These are phyloP conservation scores for Sandelia bainsii DNA, from an alignment of 2,797 vertebrate genomes.

Conservation along the genomic window DNA sequence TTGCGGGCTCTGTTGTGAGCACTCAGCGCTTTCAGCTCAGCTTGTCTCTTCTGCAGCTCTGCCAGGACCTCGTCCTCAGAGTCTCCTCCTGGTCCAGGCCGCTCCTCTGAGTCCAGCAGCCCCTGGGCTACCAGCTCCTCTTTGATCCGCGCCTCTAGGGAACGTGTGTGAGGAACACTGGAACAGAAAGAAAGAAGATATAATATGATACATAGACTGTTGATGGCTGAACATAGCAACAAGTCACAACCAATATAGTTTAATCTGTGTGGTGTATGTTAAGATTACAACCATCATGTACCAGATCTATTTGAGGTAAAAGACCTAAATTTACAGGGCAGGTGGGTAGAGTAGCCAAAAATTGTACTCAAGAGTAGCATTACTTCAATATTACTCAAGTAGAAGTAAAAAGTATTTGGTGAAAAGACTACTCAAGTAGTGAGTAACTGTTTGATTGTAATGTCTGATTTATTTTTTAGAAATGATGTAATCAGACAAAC, in stretches of 20 bases:
- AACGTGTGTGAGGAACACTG: conserved; percentile 97
- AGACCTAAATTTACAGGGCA: not conserved
- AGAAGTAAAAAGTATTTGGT: too few relatives aligned
- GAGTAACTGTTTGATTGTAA: too few relatives aligned
- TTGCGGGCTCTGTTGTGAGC: conserved; percentile 95
- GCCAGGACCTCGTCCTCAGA: conserved; percentile 95
- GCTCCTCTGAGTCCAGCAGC: conserved; percentile 94
- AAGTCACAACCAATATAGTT: not conserved
- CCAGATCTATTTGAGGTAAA: not conserved
- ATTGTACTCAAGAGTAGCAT: too few relatives aligned
- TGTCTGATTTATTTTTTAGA: too few relatives aligned
- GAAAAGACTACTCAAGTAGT: too few relatives aligned
- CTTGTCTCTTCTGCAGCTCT: conserved; percentile 95
- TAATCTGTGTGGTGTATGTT: not conserved
- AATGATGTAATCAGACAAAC: too few relatives aligned
- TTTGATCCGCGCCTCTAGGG: conserved; percentile 95
- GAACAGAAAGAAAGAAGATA: not conserved
- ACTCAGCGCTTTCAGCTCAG: conserved; percentile 94
- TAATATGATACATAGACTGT: not conserved
- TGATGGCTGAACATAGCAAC: not conserved
- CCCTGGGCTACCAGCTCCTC: conserved; percentile 98
- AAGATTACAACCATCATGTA: not conserved
- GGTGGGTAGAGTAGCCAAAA: too few relatives aligned
- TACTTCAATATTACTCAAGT: too few relatives aligned
- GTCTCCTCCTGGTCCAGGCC: conserved; percentile 91